Evolutionary conservation across 1,140 invertebrate species (phyloP), one percentile per base, ranked within the genome.

Genomic region (Bursaphelenchus mucronatus): DNA sequence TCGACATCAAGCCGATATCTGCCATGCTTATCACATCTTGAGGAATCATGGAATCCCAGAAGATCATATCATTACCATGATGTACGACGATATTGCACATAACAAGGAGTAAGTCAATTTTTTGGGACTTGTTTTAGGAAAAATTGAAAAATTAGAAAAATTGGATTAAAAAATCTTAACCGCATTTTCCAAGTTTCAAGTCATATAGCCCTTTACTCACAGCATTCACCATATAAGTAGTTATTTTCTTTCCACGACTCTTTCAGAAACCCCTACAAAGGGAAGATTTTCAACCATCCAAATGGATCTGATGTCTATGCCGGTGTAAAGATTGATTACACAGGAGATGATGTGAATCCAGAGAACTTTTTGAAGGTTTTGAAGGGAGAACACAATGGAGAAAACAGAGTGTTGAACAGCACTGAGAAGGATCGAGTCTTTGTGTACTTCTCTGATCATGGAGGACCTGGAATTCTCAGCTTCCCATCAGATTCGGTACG

Each of bases 371-470:
- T 68, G 13, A 67, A 64, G 3, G 47, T 73, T 54, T 47, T 75
- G 11, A 44, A 58, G 21, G 70, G 69, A 15, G 45, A 76, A 11
- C 21, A 69, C 9, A 51, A 49, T 17, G 61, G 64, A n/a, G 47
- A 64, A 21, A 74, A 69, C 39, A 61, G 57, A 51, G 74, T 76
- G 1, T 39, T 72, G 19, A 19, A 74, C 52, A 87, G 86, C 53
- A 85, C 84, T 19, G 83, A 85, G 19, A 83, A 86, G 71, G 86
- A 87, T 75, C 82, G 86, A 69, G 76, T 88, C 41, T 88, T 88
- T 82, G 83, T 88, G 5, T 86, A 66, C 7, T 88, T 88, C 83
- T 84, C 85, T 58, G 87, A 88, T 76, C 87, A 88, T 78, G 87
- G 87, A 46, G 86, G 83, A 17, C 83, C 84, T 17, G 86, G 86